phyloP scores from a whole-genome alignment of 2,113 vertebrate species.

The Onychorhynchus coronatus region DNA sequence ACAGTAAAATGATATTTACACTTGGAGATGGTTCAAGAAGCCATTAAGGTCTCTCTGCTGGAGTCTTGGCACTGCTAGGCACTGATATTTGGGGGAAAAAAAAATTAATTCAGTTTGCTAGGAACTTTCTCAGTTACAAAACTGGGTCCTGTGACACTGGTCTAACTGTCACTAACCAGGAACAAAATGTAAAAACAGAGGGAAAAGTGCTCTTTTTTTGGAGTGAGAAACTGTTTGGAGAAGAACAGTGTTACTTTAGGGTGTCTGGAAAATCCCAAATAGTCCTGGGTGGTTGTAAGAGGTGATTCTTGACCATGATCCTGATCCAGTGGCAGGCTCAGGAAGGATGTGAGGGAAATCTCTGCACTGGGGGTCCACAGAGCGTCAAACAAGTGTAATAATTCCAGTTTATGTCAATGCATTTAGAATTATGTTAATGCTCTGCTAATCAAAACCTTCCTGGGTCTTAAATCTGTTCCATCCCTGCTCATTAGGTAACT shows the following conservation, averaged over 20 bases:
- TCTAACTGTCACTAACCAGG: not conserved
- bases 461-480: not conserved
- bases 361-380: not conserved
- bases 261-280: not conserved
- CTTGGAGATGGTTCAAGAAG: constrained; percentile 10
- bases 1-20: not conserved
- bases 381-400: not conserved
- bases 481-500: not conserved
- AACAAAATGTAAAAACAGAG: not conserved
- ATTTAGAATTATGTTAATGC: not conserved
- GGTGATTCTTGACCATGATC: not conserved
- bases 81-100: not conserved
- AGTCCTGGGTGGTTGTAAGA: not conserved
- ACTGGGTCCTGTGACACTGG: not conserved
- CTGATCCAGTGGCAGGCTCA: not conserved
- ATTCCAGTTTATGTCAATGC: not conserved
- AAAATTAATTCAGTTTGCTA: not conserved
- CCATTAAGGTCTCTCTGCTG: not conserved
- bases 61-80: not conserved
- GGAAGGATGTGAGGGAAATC: not conserved
- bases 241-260: not conserved
- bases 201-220: not conserved
- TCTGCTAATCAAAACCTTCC: not conserved
- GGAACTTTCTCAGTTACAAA: not conserved
- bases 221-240: not conserved